These are phyloP conservation scores for Rhorus exstirpatorius DNA, from an alignment of 2,888 invertebrate genomes.

Conservation along the genomic window DNA sequence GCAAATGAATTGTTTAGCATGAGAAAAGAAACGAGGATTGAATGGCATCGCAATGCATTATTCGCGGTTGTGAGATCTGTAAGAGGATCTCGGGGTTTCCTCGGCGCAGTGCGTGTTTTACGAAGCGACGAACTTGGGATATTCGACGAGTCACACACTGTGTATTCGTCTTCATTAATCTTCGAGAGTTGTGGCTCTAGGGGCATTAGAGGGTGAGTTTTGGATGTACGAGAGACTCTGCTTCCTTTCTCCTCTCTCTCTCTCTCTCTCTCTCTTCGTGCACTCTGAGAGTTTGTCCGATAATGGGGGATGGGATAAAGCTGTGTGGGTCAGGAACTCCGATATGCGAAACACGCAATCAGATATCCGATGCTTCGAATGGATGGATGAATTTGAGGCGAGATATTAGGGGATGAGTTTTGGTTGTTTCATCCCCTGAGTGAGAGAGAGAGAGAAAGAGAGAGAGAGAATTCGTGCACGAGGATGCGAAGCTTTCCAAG, in stretches of 20 bases:
- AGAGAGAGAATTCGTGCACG: constrained; percentile 28
- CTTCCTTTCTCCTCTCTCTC: not conserved
- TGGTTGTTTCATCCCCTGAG: constrained; percentile 33
- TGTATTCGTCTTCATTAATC: constrained; percentile 62
- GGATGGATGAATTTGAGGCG: constrained; percentile 24
- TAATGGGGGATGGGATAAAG: constrained; percentile 16
- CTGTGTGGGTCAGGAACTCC: constrained; percentile 1
- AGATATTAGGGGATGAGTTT: constrained; percentile 37
- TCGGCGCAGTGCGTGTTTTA: constrained; percentile 19
- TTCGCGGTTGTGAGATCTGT: not conserved
- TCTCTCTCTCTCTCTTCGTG: not conserved
- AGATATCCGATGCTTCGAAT: constrained; percentile 13
- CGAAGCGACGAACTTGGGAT: constrained; percentile 6
- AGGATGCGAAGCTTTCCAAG: constrained; percentile 67
- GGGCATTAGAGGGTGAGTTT: not conserved
- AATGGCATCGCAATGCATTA: not conserved
- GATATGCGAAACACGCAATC: constrained; percentile 55
- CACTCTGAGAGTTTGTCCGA: constrained; percentile 31
- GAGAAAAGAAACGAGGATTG: constrained; percentile 18
- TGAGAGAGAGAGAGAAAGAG: not conserved
- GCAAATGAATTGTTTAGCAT: constrained; percentile 42
- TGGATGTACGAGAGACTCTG: not conserved
- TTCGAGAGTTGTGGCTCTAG: constrained; percentile 30
- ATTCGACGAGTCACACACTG: constrained; percentile 49
- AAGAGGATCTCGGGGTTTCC: constrained; percentile 6